Percentiles rank a stretch among this genome's conserved stretches.
These are phyloP conservation scores for Loriculus beryllinus DNA, from an alignment of 2,797 vertebrate species.

Conservation along the genomic window DNA sequence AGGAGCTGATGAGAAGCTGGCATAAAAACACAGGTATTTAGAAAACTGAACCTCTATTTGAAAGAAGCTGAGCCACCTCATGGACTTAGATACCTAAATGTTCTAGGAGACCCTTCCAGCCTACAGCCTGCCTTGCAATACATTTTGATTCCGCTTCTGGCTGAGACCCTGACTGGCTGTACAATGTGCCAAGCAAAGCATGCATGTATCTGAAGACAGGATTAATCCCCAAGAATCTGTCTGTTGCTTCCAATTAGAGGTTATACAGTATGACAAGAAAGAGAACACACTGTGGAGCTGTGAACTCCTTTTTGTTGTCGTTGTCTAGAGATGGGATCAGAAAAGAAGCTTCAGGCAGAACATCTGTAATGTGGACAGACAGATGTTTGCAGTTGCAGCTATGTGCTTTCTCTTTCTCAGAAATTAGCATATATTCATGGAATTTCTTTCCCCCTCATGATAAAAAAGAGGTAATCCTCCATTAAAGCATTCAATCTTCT, in stretches of 20 bases:
- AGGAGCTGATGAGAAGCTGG: background rate
- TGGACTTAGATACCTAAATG: background rate
- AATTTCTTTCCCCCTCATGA: background rate
- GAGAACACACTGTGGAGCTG: background rate
- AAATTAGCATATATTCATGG: background rate
- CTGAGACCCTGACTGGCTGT: background rate
- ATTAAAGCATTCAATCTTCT: background rate
- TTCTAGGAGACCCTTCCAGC: background rate
- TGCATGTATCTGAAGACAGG: background rate
- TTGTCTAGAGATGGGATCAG: background rate
- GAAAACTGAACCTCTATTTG: background rate
- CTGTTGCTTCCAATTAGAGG: background rate
- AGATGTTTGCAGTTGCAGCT: background rate
- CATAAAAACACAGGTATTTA: background rate
- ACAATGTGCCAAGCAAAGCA: accelerated
- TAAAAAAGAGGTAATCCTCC: background rate
- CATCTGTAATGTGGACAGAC: background rate
- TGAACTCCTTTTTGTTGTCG: background rate
- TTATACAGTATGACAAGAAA: background rate
- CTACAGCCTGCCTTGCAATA: background rate
- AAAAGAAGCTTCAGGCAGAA: background rate
- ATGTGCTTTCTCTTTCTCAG: background rate
- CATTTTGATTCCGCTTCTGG: background rate
- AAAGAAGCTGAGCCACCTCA: background rate
- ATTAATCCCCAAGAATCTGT: background rate